Conservation (phyloP, 2,797 vertebrate genomes). For the Propithecus deckenii region DNA sequence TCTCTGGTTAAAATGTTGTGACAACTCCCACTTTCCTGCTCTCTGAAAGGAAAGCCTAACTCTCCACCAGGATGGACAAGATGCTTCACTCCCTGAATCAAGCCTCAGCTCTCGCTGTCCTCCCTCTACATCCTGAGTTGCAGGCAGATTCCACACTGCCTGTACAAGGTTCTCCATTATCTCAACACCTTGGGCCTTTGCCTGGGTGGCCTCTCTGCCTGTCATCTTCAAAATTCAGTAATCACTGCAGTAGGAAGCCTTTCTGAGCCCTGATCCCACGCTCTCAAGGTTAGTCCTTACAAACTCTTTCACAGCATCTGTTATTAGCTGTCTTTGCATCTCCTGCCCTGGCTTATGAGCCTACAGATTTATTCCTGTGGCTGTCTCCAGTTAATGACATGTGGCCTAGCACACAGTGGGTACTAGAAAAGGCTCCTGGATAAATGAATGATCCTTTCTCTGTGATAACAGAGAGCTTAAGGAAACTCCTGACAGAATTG, state of each 20-base stretch:
- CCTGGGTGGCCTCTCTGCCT: not conserved
- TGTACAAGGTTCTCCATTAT: not conserved
- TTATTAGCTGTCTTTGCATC: not conserved
- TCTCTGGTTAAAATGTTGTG: not conserved
- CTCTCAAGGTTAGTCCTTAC: not conserved
- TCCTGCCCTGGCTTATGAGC: not conserved
- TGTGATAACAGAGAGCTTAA: not conserved
- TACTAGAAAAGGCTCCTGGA: not conserved
- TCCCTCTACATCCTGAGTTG: not conserved
- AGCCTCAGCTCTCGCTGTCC: rapidly evolving
- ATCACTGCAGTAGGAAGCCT: not conserved
- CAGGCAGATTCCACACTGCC: not conserved
- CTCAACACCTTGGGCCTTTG: not conserved
- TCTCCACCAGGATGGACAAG: not conserved
- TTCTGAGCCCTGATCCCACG: not conserved
- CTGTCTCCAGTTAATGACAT: not conserved
- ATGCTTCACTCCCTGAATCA: not conserved
- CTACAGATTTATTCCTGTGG: not conserved
- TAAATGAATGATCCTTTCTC: not conserved
- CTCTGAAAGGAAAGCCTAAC: not conserved
- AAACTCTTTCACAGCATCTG: not conserved
- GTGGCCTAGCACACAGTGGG: not conserved
- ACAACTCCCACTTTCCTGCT: not conserved
- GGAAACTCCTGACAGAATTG: not conserved
- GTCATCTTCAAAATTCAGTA: not conserved